Evolutionary conservation across 92 coral and sea anemone species (phyloP).

Genomic region (Epizoanthus illoricatus): DNA sequence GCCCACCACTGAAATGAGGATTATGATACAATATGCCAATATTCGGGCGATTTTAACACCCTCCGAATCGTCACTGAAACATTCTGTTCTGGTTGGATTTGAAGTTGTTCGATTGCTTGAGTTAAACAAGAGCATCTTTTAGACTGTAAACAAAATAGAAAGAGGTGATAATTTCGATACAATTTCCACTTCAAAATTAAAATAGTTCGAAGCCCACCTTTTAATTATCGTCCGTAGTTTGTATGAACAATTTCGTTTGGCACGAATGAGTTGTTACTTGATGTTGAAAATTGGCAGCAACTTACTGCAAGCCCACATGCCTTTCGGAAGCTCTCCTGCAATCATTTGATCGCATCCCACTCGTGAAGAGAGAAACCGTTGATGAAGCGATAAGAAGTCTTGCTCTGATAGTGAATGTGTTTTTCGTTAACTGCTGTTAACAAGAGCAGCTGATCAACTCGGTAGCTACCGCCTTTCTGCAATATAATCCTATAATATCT

Average conservation of each 20-base stretch:
- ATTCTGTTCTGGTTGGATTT: not conserved
- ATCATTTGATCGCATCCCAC: too few species aligned
- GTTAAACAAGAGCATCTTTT: slow-evolving; percentile 5
- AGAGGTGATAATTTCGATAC: not conserved
- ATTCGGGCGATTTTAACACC: not conserved
- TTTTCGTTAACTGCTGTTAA: not conserved
- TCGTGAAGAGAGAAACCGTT: too few species aligned
- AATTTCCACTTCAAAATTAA: not conserved
- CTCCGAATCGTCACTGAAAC: slow-evolving; percentile 27
- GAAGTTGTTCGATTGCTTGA: not conserved
- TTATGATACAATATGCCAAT: not conserved
- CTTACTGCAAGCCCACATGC: too few species aligned
- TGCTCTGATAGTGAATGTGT: not conserved
- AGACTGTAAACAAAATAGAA: not conserved
- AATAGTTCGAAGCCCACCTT: not conserved
- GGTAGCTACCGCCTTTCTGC: not conserved
- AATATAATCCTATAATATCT: not conserved
- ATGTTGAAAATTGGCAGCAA: too few species aligned
- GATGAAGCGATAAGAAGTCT: not conserved
- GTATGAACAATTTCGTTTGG: not conserved
- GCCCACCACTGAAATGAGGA: slow-evolving; percentile 15
- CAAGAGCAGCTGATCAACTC: not conserved
- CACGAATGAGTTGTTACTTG: too few species aligned
- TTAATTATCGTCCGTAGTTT: not conserved
- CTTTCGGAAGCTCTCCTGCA: too few species aligned